Evolutionary conservation across 2,888 invertebrate species (phyloP), one percentile per base, ranked within the genome.

Genomic region (Thera obeliscata): DNA sequence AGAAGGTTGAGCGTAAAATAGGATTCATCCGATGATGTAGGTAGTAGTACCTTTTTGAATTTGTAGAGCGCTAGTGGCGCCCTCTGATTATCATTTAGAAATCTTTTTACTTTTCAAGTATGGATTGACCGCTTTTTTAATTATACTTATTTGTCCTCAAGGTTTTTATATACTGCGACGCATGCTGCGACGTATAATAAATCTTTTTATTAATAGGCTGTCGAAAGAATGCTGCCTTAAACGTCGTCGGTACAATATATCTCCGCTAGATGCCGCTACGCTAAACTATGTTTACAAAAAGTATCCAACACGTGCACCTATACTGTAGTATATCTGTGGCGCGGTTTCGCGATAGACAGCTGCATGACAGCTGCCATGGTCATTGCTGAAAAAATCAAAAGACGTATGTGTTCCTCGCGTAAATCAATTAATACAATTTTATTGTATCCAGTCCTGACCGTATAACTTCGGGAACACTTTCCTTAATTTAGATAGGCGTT

Each of bases 301-400:
- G 75, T 74, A 72, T 67, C 56, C 72, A 74, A 77, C 69, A 64
- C 67, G 72, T 70, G 57, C 43, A 36, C 35, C 2, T 33, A 8
- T 33, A 35, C 58, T 50, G 76, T 80, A 75, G 74, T 75, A 76
- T 77, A 76, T 79, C 76, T 80, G 80, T 82, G 79, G 78, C 74
- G 67, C 73, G 72, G 81, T 80, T 83, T 82, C 79, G 79, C 61
- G 82, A 81, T 77, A 78, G 77, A 76, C 82, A 75, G 78, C 78
- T 78, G 80, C 80, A 49, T 66, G 69, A 69, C 81, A 80, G 66
- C 66, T 77, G 80, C 78, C 81, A 81, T 83, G 85, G 87, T 86
- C 86, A 84, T 87, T 76, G 74, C 69, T 74, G 77, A 77, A 78
- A 56, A 81, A 80, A 59, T 43, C 38, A 56, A 68, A 59, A 61